Evolutionary conservation across 2,888 invertebrate species (phyloP).

Genomic region (Diaphora mendica): DNA sequence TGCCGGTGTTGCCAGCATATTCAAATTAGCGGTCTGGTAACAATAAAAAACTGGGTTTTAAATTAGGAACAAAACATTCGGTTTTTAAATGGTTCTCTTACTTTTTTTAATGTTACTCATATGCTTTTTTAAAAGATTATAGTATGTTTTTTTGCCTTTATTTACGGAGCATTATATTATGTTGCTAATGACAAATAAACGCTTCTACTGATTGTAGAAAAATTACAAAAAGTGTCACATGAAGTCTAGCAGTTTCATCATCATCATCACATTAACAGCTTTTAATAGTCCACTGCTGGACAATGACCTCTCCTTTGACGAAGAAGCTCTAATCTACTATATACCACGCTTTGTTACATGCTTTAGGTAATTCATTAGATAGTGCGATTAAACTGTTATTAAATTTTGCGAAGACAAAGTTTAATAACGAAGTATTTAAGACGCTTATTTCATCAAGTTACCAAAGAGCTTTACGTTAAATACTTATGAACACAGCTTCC

Average conservation of each 20-base stretch:
- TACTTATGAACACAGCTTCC: conserved; percentile 13
- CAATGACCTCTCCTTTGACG: too few species aligned
- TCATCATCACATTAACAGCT: too few species aligned
- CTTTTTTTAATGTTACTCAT: not conserved
- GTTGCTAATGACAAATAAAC: not conserved
- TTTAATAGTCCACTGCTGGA: too few species aligned
- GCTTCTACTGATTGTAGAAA: too few species aligned
- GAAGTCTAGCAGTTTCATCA: too few species aligned
- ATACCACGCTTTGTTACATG: too few species aligned
- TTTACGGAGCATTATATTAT: too few species aligned
- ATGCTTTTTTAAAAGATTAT: not conserved
- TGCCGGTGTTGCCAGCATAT: conserved; percentile 28
- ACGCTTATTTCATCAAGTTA: not conserved
- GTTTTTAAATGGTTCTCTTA: not conserved
- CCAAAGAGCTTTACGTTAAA: not conserved
- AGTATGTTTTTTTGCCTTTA: too few species aligned
- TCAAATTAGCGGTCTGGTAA: conserved; percentile 22
- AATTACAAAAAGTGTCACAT: too few species aligned
- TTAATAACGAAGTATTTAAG: not conserved
- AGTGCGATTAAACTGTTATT: not conserved
- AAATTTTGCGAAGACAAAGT: not conserved
- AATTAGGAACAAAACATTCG: conserved; percentile 8
- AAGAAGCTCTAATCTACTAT: too few species aligned
- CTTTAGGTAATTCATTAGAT: not conserved
- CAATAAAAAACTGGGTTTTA: conserved; percentile 5